Evolutionary conservation across 2,888 invertebrate species (phyloP), one percentile per base, ranked within the genome.

Genomic region (Steinernema scapterisci): DNA sequence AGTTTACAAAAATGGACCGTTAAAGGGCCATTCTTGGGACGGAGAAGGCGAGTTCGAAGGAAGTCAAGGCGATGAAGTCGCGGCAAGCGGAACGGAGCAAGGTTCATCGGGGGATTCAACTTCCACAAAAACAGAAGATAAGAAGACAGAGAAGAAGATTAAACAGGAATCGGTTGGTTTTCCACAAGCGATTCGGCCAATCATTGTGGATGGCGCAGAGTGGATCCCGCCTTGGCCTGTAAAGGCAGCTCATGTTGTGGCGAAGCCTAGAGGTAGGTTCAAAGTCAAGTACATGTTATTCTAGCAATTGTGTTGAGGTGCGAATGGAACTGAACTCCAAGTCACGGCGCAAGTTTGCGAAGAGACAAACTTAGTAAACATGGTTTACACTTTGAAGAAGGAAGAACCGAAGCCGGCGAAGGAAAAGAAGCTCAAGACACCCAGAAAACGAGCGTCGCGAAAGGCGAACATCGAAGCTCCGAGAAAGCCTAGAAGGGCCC

Each of bases 161-260:
- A 38, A 38, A 38, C 3, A 9, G 38, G 9, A 38, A 38, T 6
- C 38, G 38, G 38, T 38, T 38, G 5, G 3, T 38, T 9, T 3
- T 38, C 38, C 38, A 6, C 38, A 3, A 38, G 38, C 38, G 38
- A 9, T 3, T 38, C 38, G 9, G 38, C 38, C 38, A 38, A 38
- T 38, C 3, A 38, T 38, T 38, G 38, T 38, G 48, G 13, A 48
- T 6, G 63, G 11, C 1, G 31, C 16, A 1, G 63, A 63, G 31
- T 63, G 63, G 63, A 27, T 63, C 13, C 63, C 63, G 2, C 63
- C 63, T 2, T 63, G 63, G 63, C 63, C 63, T 31, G 63, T 63
- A 13, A 63, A 63, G 7, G 31, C 31, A 1, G 63, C 63, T 9
- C 63, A 63, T 31, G 63, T 63, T 1, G 63, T 63, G 5, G 63